phyloP scores from a whole-genome alignment of 2,113 vertebrate species.

The Heterochromis multidens region DNA sequence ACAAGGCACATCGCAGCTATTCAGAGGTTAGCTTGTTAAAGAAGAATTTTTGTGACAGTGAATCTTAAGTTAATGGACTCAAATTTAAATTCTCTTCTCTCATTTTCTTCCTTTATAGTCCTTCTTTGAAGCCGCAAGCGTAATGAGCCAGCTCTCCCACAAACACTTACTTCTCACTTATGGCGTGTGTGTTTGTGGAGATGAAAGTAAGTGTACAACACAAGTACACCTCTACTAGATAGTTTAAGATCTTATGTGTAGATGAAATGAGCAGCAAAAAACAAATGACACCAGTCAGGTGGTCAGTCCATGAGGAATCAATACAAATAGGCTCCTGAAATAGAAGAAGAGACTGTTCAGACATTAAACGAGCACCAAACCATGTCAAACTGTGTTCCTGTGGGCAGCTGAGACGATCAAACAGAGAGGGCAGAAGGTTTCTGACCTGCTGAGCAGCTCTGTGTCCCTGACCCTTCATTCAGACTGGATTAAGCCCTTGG shows the following conservation, averaged over 20 bases:
- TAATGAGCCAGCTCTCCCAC: conserved; percentile 98
- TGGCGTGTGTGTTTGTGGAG: conserved; percentile 92
- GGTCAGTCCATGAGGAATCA: not conserved
- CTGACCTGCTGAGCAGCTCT: not conserved
- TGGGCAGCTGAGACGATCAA: not conserved
- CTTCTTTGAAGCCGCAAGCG: conserved; percentile 98
- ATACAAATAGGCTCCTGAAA: not conserved
- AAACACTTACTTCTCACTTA: conserved; percentile 95
- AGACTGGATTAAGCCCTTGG: not conserved
- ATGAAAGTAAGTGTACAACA: conserved; percentile 87
- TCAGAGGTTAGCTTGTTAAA: conserved; percentile 84
- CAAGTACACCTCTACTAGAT: not conserved
- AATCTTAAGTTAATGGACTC: not conserved
- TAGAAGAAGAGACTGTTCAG: not conserved
- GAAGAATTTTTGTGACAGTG: not conserved
- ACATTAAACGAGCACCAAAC: not conserved
- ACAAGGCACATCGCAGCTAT: conserved; percentile 91
- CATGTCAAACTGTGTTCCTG: not conserved
- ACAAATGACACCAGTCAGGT: not conserved
- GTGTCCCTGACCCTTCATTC: not conserved
- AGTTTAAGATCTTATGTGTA: not conserved
- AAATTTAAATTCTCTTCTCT: not conserved
- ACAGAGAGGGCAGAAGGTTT: not conserved
- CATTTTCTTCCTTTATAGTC: conserved; percentile 76
- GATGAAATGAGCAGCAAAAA: not conserved